Conservation (phyloP, 2,113 vertebrate genomes). For the Alexandromys fortis region DNA sequence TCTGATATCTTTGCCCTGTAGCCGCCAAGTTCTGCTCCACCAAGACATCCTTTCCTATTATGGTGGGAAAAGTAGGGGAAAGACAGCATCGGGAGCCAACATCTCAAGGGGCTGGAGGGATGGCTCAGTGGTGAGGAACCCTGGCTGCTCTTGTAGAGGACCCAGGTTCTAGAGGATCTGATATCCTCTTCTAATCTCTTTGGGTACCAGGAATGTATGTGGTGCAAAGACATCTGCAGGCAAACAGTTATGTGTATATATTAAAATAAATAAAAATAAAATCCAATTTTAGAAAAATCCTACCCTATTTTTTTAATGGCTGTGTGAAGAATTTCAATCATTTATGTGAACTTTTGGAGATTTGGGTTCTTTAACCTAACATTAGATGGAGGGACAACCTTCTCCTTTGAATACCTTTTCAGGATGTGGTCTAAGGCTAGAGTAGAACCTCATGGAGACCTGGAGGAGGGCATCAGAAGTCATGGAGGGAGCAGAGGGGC, state of each 20-base stretch:
- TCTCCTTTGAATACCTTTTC: neutral
- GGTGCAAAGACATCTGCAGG: neutral
- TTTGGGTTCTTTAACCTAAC: conserved; percentile 29
- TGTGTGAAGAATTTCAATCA: neutral
- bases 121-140: neutral
- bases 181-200: neutral
- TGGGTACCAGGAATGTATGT: neutral
- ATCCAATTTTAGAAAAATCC: neutral
- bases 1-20: neutral
- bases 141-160: neutral
- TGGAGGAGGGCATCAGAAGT: conserved; percentile 32
- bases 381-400: neutral
- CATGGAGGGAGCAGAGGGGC: neutral
- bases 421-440: conserved; percentile 41
- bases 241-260: neutral
- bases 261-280: neutral
- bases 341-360: conserved; percentile 40
- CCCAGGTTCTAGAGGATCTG: neutral
- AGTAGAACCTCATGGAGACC: conserved; percentile 24
- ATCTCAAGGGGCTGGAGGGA: neutral
- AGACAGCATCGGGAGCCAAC: neutral
- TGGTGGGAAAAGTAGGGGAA: neutral
- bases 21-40: conserved; percentile 15
- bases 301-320: conserved; percentile 22
- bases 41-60: neutral